These are phyloP conservation scores for Hepsetus odoe DNA, from an alignment of 2,113 vertebrate species.

Conservation along the genomic window DNA sequence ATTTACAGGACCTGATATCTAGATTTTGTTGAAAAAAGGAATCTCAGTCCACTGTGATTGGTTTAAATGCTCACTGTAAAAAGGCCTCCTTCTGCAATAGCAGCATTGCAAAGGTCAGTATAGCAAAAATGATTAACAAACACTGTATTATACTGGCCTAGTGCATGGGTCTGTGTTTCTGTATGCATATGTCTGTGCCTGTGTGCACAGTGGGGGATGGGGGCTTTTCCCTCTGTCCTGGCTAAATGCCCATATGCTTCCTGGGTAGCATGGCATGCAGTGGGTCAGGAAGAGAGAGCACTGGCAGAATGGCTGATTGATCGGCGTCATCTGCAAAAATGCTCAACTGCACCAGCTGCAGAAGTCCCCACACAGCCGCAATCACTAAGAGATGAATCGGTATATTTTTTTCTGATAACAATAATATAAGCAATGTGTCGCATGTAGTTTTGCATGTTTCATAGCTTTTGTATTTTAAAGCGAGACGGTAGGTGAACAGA, in stretches of 20 bases:
- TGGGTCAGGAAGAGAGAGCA: neutral
- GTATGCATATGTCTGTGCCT: neutral
- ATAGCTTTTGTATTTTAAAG: no score
- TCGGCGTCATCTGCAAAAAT: constrained; percentile 48
- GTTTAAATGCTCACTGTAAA: neutral
- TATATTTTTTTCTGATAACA: neutral
- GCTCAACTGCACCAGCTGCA: constrained; percentile 53
- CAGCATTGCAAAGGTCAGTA: neutral
- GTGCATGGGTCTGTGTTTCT: neutral
- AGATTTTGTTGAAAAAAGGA: no score
- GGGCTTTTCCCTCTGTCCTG: neutral
- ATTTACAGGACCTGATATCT: no score
- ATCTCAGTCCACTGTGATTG: neutral
- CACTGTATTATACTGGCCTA: neutral
- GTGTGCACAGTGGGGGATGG: constrained; percentile 1
- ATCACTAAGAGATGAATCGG: neutral
- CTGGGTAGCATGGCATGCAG: constrained; percentile 8
- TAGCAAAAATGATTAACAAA: neutral
- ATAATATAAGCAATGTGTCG: neutral
- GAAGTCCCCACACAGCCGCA: neutral
- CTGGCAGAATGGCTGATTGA: constrained; percentile 1
- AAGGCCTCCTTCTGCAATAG: neutral
- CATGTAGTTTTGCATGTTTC: no score
- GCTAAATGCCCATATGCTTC: neutral
- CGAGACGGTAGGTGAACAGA: no score